Evolutionary conservation across 1,140 invertebrate species (phyloP).

Genomic region (Triops cancriformis): DNA sequence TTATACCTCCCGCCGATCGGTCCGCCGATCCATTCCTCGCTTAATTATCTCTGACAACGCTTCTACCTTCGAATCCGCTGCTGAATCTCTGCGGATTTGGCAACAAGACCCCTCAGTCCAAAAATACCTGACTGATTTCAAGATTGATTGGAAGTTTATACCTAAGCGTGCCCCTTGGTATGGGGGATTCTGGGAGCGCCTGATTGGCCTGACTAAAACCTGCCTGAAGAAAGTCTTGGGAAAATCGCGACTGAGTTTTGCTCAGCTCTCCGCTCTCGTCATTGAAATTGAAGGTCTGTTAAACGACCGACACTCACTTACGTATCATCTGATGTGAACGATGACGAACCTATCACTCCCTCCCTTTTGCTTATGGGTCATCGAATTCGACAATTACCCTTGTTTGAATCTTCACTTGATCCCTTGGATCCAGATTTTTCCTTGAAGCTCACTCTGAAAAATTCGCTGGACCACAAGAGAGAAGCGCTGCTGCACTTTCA

Average conservation of each 20-base stretch:
- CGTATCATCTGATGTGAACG: slow-evolving; percentile 2
- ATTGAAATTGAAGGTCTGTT: slow-evolving; percentile 23
- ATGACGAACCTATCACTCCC: background rate
- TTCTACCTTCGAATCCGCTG: too few species aligned
- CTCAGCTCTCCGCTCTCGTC: slow-evolving; percentile 19
- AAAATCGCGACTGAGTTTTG: slow-evolving; percentile 22
- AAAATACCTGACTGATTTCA: too few species aligned
- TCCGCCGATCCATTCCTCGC: too few species aligned
- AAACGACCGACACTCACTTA: slow-evolving; percentile 21
- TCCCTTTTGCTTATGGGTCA: background rate
- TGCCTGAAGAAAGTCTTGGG: slow-evolving; percentile 28
- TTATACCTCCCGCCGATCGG: too few species aligned
- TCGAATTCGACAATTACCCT: slow-evolving; percentile 21
- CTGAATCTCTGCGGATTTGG: too few species aligned
- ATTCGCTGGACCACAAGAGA: slow-evolving; percentile 11
- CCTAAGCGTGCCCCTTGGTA: too few species aligned
- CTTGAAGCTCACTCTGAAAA: background rate
- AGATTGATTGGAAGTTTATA: too few species aligned
- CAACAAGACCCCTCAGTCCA: too few species aligned
- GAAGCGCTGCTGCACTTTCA: slow-evolving; percentile 21
- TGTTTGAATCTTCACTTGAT: slow-evolving; percentile 1
- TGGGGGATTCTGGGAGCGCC: slow-evolving; percentile 36
- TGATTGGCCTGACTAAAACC: slow-evolving; percentile 34
- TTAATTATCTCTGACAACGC: too few species aligned
- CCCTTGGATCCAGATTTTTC: slow-evolving; percentile 11